Evolutionary conservation across 2,797 vertebrate species (phyloP).

Genomic region (Amblyraja radiata): DNA sequence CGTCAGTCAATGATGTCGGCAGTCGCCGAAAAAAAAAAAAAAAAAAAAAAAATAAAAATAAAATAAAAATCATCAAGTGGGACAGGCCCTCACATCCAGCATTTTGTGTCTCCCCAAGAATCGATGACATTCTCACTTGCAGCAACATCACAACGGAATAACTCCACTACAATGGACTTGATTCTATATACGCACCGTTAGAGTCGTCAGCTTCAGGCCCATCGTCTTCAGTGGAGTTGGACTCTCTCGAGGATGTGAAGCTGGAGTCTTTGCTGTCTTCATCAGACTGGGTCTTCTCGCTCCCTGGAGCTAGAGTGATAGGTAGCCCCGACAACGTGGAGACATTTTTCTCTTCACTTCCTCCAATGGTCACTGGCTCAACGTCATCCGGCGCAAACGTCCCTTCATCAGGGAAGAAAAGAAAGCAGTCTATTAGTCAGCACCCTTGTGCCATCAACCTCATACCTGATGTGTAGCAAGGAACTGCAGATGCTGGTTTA

Average conservation of each 20-base stretch:
- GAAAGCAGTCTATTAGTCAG: background rate
- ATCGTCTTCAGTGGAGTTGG: constrained; percentile 15
- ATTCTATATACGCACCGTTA: background rate
- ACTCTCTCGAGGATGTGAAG: background rate
- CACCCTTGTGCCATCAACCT: background rate
- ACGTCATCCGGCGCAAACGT: background rate
- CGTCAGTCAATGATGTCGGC: too few species aligned
- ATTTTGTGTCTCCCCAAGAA: too few species aligned
- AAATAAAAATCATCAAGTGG: too few species aligned
- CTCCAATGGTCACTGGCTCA: background rate
- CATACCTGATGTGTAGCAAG: too few species aligned
- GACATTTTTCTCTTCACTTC: background rate
- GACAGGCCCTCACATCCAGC: too few species aligned
- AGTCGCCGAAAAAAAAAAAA: too few species aligned
- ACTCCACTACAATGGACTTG: background rate
- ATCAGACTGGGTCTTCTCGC: background rate
- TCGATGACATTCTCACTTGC: too few species aligned
- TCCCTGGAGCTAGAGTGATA: background rate
- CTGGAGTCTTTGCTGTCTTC: constrained; percentile 28
- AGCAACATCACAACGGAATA: too few species aligned
- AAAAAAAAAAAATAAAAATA: too few species aligned
- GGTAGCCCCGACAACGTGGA: background rate
- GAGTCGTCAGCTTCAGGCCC: background rate
- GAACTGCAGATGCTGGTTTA: too few species aligned
- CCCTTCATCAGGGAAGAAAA: background rate